Evolutionary conservation across 2,888 invertebrate species (phyloP).

Genomic region (Sminthurinus aureus): DNA sequence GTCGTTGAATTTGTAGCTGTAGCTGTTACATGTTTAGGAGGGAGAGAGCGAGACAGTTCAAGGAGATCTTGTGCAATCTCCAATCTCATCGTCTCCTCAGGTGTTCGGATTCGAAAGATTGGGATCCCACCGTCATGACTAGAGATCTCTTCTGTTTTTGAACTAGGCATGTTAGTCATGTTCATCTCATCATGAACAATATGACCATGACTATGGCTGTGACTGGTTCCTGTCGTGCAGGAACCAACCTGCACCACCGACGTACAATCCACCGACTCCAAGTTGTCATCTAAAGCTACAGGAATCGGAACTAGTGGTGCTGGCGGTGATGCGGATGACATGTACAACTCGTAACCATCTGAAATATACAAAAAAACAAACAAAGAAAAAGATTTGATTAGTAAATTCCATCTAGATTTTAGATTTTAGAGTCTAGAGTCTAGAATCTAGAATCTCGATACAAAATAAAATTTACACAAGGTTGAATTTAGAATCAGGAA

Average conservation of each 20-base stretch:
- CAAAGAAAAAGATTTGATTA: background rate
- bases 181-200: background rate
- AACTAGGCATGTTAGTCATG: background rate
- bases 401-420: too few species aligned
- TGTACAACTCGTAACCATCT: constrained; percentile 58
- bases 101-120: constrained; percentile 66
- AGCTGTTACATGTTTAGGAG: constrained; percentile 65
- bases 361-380: constrained; percentile 7
- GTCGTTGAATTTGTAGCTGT: background rate
- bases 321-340: constrained; percentile 60
- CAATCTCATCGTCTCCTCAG: constrained; percentile 73
- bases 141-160: constrained; percentile 65
- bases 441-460: too few species aligned
- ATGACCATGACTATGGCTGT: background rate
- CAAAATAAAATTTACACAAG: too few species aligned
- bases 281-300: background rate
- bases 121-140: constrained; percentile 67
- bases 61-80: constrained; percentile 80
- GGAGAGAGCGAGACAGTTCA: constrained; percentile 70
- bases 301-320: background rate
- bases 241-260: too few species aligned
- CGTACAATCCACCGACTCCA: background rate
- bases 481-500: too few species aligned
- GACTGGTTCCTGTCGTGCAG: too few species aligned
- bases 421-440: too few species aligned